These are phyloP conservation scores for Nicator chloris DNA, from an alignment of 2,113 vertebrate species.

Conservation along the genomic window DNA sequence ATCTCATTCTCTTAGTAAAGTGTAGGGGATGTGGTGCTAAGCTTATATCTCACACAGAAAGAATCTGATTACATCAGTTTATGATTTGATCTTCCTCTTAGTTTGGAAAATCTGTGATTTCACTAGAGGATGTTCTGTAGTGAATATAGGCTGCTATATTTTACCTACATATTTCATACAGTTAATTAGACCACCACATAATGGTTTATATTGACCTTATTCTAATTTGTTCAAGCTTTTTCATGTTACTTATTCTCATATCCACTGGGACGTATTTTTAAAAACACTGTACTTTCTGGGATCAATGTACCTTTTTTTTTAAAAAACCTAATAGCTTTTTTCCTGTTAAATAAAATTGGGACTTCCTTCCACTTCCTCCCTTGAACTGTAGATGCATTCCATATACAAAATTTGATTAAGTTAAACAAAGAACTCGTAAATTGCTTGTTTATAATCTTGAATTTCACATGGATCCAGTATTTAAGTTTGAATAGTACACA, in stretches of 20 bases:
- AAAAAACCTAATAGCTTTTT: background rate
- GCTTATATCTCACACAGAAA: background rate
- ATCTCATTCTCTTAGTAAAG: background rate
- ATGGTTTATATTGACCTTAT: background rate
- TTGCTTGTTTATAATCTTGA: background rate
- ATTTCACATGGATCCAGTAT: background rate
- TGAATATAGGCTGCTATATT: background rate
- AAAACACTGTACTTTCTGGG: background rate
- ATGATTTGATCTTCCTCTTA: background rate
- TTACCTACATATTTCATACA: background rate
- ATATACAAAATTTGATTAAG: background rate
- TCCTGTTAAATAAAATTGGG: background rate
- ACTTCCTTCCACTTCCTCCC: background rate
- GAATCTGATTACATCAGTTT: background rate
- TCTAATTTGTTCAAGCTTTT: background rate
- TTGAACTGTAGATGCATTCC: background rate
- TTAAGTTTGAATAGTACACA: background rate
- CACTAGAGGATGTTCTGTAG: background rate
- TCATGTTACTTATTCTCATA: background rate
- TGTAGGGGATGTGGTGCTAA: background rate
- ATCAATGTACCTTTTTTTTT: background rate
- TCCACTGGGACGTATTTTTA: background rate
- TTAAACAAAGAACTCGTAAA: background rate
- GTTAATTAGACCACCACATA: background rate
- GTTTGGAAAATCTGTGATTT: background rate